phyloP scores from a whole-genome alignment of 2,113 vertebrate species.

The Protobothrops mucrosquamatus region DNA sequence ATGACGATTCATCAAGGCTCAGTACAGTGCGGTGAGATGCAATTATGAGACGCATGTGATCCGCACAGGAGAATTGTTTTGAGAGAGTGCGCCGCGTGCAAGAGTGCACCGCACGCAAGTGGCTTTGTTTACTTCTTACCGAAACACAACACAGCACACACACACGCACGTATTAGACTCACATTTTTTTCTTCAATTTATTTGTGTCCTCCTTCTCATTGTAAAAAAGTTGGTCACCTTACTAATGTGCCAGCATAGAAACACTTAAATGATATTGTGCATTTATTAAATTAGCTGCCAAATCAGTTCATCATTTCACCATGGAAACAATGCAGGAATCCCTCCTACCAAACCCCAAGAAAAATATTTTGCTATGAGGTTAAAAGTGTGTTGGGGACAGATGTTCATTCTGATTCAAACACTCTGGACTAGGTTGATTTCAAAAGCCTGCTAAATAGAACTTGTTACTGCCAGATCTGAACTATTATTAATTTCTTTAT shows the following conservation, averaged over 20 bases:
- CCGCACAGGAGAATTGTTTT: too few relatives aligned
- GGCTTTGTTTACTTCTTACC: too few relatives aligned
- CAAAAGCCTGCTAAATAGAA: neutral
- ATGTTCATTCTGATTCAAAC: neutral
- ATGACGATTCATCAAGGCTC: too few relatives aligned
- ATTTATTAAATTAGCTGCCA: neutral
- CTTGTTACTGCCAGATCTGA: neutral
- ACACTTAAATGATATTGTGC: neutral
- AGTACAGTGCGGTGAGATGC: too few relatives aligned
- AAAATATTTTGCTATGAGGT: neutral
- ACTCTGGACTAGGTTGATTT: neutral
- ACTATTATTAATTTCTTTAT: neutral
- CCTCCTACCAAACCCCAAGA: neutral
- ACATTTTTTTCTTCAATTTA: too few relatives aligned
- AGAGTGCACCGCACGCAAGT: too few relatives aligned
- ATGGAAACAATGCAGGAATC: neutral
- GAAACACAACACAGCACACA: too few relatives aligned
- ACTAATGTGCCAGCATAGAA: neutral
- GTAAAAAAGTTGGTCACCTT: too few relatives aligned
- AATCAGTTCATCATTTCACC: neutral
- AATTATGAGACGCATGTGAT: too few relatives aligned
- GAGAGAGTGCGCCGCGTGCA: too few relatives aligned
- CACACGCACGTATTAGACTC: too few relatives aligned
- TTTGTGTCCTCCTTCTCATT: too few relatives aligned
- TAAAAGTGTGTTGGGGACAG: neutral